Percentiles rank a stretch among this genome's conserved stretches.
phyloP scores from a whole-genome alignment of 2,797 vertebrate species.

The Halcyon chelicuti region DNA sequence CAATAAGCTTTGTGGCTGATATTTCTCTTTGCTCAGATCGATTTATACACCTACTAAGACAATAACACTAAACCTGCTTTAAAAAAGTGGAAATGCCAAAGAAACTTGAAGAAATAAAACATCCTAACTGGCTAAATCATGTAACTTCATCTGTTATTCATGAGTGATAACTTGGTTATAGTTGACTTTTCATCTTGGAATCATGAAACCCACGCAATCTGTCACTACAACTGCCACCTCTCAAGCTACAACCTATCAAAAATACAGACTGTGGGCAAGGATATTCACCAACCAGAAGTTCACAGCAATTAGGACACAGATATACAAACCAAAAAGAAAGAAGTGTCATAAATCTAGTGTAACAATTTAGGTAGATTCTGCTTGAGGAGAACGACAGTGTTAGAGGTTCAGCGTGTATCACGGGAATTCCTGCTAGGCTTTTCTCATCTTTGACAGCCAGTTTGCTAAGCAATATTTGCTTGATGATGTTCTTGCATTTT shows the following conservation, averaged over 20 bases:
- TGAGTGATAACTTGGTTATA: background rate
- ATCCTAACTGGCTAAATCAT: background rate
- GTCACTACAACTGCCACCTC: background rate
- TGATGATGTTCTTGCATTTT: background rate
- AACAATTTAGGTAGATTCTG: background rate
- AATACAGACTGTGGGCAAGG: background rate
- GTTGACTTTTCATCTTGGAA: background rate
- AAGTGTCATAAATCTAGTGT: background rate
- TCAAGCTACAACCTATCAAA: background rate
- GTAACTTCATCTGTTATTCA: background rate
- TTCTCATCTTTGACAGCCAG: background rate
- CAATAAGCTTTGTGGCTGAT: background rate
- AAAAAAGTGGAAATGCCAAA: background rate
- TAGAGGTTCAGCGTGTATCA: background rate
- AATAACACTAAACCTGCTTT: background rate
- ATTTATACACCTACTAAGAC: background rate
- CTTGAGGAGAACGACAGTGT: background rate
- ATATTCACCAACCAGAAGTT: background rate
- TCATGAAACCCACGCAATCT: background rate
- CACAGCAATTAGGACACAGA: background rate
- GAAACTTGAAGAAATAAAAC: background rate
- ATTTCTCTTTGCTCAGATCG: background rate
- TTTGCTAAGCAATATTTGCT: background rate
- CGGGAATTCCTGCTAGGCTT: background rate
- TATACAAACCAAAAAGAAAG: background rate